Percentiles rank a stretch among this genome's conserved stretches.
Conservation (phyloP, 2,888 invertebrate species). For the Gasteruption jaculator region DNA sequence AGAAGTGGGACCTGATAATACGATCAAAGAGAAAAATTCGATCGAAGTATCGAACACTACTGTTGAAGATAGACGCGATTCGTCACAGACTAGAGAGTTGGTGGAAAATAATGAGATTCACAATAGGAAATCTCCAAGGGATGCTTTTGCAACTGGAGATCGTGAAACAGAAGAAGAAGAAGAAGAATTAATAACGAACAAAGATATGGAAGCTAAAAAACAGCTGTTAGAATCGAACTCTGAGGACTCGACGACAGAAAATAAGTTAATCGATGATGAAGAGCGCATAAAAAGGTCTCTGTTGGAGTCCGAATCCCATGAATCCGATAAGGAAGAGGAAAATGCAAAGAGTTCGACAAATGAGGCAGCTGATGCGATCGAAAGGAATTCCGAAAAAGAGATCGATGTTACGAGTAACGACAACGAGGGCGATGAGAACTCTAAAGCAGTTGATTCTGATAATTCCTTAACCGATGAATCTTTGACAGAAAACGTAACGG, state of each 20-base stretch:
- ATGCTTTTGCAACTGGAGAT: not conserved
- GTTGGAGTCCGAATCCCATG: not conserved
- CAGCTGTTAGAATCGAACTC: no score
- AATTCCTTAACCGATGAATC: not conserved
- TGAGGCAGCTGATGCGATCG: not conserved
- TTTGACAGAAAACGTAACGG: not conserved
- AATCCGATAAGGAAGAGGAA: not conserved
- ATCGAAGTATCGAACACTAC: not conserved
- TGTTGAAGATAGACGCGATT: not conserved
- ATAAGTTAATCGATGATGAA: slow-evolving; percentile 3
- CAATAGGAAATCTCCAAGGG: not conserved
- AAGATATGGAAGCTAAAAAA: no score
- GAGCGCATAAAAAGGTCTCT: no score
- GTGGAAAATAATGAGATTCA: not conserved
- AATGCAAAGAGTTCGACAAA: not conserved
- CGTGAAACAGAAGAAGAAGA: no score
- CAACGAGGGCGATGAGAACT: no score
- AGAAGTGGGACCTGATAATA: slow-evolving; percentile 4
- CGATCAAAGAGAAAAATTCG: not conserved
- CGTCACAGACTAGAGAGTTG: not conserved
- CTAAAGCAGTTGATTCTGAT: slow-evolving; percentile 6
- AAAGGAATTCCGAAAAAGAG: no score
- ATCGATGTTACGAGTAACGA: no score
- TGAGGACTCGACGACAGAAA: no score
- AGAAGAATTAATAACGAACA: no score